Percentiles rank a stretch among this genome's conserved stretches.
phyloP scores from a whole-genome alignment of 2,113 vertebrate species.

The Clarias batrachus region DNA sequence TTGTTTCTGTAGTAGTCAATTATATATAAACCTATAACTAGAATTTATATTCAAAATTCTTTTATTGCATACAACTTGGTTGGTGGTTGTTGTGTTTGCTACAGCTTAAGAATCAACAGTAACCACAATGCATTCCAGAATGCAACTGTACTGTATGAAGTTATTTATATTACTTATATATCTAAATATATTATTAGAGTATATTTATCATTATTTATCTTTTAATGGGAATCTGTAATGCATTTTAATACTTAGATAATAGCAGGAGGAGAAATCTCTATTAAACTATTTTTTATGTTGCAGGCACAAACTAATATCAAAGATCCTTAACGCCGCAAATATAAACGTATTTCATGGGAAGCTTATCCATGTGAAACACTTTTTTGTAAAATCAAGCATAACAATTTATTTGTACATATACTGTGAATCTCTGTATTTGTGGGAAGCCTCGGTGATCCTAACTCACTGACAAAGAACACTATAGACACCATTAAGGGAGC shows the following conservation, averaged over 20 bases:
- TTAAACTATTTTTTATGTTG: background rate
- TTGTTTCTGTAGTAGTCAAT: background rate
- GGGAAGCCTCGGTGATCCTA: background rate
- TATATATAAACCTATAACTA: background rate
- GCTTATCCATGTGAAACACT: background rate
- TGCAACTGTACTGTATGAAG: background rate
- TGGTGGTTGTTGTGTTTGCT: background rate
- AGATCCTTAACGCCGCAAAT: background rate
- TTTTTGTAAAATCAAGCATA: background rate
- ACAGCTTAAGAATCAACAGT: background rate
- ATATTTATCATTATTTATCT: too few species aligned
- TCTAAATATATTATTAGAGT: too few species aligned
- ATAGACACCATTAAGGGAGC: background rate
- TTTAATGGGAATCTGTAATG: too few species aligned
- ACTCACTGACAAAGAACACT: background rate
- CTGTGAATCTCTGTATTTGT: background rate
- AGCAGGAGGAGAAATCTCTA: background rate
- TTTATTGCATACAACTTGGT: background rate
- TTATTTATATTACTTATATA: too few species aligned
- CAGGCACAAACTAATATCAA: background rate
- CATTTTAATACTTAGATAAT: background rate
- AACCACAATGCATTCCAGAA: background rate
- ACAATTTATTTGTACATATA: background rate
- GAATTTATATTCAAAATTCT: background rate
- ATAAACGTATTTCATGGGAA: background rate